phyloP scores from a whole-genome alignment of 1,140 invertebrate species.

The Trichonephila clavipes region DNA sequence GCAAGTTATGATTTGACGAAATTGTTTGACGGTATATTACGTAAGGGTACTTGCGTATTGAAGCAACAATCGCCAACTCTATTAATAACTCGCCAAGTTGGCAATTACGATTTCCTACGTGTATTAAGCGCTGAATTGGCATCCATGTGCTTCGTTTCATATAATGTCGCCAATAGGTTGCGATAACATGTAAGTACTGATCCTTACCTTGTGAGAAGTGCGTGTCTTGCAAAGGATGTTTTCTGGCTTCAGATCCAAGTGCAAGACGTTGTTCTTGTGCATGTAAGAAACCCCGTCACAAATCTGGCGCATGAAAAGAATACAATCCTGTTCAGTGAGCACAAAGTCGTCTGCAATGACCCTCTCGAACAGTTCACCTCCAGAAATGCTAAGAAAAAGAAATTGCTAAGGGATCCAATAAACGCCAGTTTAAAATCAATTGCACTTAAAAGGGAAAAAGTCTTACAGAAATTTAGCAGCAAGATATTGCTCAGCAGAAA shows the following conservation, averaged over 20 bases:
- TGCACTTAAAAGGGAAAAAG: not conserved
- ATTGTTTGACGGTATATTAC: too few relatives aligned
- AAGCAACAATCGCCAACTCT: too few relatives aligned
- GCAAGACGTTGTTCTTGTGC: constrained; percentile 91
- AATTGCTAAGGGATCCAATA: not conserved
- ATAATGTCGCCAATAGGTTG: too few relatives aligned
- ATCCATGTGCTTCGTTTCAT: too few relatives aligned
- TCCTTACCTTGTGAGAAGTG: constrained; percentile 84
- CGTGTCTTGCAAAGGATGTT: constrained; percentile 94
- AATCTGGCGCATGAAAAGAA: constrained; percentile 95
- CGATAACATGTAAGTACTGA: too few relatives aligned
- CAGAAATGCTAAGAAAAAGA: constrained; percentile 87
- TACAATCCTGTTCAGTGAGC: constrained; percentile 93
- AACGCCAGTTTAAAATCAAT: not conserved
- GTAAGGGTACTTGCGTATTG: too few relatives aligned
- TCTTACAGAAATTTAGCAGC: not conserved
- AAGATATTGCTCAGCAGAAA: not conserved
- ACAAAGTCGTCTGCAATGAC: constrained; percentile 95
- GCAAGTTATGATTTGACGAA: too few relatives aligned
- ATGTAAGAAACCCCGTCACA: constrained; percentile 94
- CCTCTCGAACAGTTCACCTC: constrained; percentile 94
- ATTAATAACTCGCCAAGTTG: too few relatives aligned
- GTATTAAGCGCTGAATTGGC: too few relatives aligned
- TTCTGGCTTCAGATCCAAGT: constrained; percentile 96
- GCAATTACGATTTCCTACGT: too few relatives aligned